A percentile compares a stretch with the other conserved stretches of the same genome.
These are phyloP conservation scores for Parauchenoglanis punctatus DNA, from an alignment of 2,797 vertebrate genomes.

Conservation along the genomic window DNA sequence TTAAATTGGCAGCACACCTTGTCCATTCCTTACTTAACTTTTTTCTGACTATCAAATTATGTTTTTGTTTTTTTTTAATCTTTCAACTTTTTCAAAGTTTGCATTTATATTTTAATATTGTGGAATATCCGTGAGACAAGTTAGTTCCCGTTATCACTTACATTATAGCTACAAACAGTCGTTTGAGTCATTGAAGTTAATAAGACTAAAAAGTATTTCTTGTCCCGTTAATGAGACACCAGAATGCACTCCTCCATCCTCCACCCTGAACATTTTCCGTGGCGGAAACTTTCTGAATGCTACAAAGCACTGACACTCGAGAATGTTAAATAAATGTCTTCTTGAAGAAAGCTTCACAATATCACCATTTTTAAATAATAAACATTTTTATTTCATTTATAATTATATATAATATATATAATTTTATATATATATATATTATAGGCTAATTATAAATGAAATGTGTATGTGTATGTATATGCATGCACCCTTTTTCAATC, in stretches of 20 bases:
- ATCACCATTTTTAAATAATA: not conserved
- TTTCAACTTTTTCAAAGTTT: not conserved
- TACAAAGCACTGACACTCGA: not conserved
- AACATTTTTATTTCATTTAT: not conserved
- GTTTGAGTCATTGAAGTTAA: not conserved
- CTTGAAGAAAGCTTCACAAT: not conserved
- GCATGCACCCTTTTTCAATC: not conserved
- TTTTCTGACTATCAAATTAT: not conserved
- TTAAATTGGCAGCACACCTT: not conserved
- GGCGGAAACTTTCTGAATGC: not conserved
- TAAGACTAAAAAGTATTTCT: not conserved
- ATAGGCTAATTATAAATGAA: no score
- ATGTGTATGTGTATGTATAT: no score
- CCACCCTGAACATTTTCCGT: not conserved
- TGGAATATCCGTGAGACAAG: not conserved
- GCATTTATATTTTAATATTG: not conserved
- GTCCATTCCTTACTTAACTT: not conserved
- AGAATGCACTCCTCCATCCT: not conserved
- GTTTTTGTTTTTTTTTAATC: not conserved
- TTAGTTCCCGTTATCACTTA: not conserved
- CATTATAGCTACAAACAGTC: not conserved
- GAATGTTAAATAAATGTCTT: not conserved
- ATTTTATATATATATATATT: no score
- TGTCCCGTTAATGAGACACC: not conserved
- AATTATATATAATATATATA: no score